Evolutionary conservation across 2,797 vertebrate genomes (phyloP).

Genomic region (Aldrovandia affinis): DNA sequence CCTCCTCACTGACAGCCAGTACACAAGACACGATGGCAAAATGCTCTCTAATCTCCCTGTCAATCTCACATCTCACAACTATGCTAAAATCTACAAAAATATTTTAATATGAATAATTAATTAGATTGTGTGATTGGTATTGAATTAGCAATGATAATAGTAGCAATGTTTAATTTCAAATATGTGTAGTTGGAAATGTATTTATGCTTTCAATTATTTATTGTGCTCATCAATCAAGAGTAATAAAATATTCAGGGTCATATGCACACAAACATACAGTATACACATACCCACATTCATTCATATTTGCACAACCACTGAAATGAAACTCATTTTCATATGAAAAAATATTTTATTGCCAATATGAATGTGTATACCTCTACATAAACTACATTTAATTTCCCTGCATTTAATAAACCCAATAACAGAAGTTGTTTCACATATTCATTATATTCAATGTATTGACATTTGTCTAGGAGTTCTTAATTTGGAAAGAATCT

Average conservation of each 20-base stretch:
- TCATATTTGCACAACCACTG: too few species aligned
- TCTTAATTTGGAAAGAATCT: background rate
- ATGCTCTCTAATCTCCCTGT: slow-evolving; percentile 15
- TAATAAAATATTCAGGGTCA: background rate
- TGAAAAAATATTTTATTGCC: background rate
- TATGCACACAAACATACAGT: background rate
- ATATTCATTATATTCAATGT: background rate
- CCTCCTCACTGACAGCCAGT: slow-evolving; percentile 5
- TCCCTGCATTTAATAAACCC: background rate
- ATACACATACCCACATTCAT: background rate
- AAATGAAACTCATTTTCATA: too few species aligned
- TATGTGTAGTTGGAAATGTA: background rate
- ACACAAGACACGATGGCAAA: slow-evolving; percentile 8
- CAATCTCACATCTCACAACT: background rate
- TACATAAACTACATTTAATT: background rate
- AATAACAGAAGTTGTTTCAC: background rate
- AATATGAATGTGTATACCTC: background rate
- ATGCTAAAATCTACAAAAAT: too few species aligned
- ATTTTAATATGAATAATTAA: background rate
- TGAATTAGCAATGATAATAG: background rate
- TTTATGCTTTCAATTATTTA: background rate
- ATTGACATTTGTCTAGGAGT: background rate
- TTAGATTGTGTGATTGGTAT: background rate
- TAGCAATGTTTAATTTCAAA: background rate
- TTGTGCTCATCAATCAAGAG: background rate